These are phyloP conservation scores for Lottia gigantea DNA, from an alignment of 2,888 invertebrate genomes.

Conservation along the genomic window DNA sequence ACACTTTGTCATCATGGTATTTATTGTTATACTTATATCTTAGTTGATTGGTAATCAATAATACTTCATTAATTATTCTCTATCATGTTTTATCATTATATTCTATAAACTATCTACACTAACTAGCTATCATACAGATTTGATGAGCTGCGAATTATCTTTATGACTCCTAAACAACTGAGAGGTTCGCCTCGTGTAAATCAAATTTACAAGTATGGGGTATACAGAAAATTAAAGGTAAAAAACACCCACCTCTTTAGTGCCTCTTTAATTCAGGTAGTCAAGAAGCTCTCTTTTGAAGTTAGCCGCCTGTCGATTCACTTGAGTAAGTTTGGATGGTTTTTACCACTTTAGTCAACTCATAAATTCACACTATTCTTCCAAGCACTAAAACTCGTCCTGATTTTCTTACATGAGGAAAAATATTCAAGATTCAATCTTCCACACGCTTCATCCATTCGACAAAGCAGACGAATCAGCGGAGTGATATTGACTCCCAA, in stretches of 20 bases:
- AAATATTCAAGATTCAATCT: conserved; percentile 5
- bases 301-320: conserved; percentile 3
- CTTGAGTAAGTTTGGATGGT: background rate
- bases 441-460: conserved; percentile 7
- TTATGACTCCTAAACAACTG: too few relatives aligned
- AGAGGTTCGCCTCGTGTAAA: background rate
- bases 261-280: background rate
- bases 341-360: background rate
- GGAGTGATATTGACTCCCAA: background rate
- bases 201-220: background rate
- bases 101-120: too few relatives aligned
- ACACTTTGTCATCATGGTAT: too few relatives aligned
- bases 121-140: too few relatives aligned
- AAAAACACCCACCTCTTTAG: conserved; percentile 1
- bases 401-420: conserved; percentile 3
- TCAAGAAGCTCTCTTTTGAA: background rate
- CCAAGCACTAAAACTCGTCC: conserved; percentile 4
- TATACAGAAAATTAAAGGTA: background rate
- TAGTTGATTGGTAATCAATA: too few relatives aligned
- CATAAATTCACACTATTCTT: conserved; percentile 1
- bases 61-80: too few relatives aligned
- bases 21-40: too few relatives aligned
- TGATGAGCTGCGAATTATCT: too few relatives aligned
- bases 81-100: too few relatives aligned
- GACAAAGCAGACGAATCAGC: conserved; percentile 10